Conservation (phyloP, 1,140 invertebrate species). For the Bombus superbus region DNA sequence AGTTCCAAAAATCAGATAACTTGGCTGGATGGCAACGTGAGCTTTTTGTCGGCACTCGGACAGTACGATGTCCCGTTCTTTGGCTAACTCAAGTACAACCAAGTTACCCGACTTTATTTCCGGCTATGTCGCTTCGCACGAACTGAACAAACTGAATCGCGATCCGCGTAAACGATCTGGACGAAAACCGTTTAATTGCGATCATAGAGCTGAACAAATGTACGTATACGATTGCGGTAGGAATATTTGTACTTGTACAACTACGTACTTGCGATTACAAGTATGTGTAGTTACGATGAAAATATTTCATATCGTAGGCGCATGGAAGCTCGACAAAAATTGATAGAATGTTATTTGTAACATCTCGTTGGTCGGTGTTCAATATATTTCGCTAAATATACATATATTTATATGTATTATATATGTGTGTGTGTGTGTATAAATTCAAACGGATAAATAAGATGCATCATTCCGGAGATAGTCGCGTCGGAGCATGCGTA, state of each 20-base stretch:
- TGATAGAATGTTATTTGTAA: not conserved
- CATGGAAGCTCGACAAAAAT: no score
- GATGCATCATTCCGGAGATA: constrained; percentile 43
- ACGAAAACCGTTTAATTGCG: not conserved
- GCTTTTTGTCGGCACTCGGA: constrained; percentile 37
- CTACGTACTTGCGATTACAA: no score
- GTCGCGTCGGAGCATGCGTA: constrained; percentile 53
- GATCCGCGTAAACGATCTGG: not conserved
- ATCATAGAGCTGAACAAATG: not conserved
- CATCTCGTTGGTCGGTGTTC: no score
- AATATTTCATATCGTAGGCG: no score
- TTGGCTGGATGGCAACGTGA: not conserved
- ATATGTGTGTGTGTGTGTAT: no score
- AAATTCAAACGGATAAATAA: constrained; percentile 24
- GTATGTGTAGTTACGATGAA: no score
- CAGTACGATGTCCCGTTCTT: constrained; percentile 23
- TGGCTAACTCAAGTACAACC: not conserved
- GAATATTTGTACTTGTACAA: not conserved
- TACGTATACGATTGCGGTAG: not conserved
- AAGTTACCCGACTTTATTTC: not conserved
- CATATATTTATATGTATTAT: no score
- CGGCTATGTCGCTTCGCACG: no score
- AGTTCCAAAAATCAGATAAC: constrained; percentile 67
- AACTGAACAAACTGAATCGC: not conserved
- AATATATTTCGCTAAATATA: no score